Base-by-base conservation (phyloP, 2,797 vertebrate genomes). In the Loriculus beryllinus region DNA sequence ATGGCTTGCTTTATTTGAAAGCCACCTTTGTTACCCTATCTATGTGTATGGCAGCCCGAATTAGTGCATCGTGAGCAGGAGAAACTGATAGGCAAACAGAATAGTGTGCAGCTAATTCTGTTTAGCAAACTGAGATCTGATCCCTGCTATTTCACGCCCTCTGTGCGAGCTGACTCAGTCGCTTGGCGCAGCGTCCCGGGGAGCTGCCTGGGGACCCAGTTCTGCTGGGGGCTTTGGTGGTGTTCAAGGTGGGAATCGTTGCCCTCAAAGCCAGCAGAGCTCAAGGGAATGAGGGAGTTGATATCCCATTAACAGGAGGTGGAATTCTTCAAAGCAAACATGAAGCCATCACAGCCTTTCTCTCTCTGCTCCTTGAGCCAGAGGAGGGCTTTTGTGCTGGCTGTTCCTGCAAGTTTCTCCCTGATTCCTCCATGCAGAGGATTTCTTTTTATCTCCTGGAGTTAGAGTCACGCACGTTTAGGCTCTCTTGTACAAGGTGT, bases 51-150 rank as follows among this genome's bases (percentile, higher is more conserved):
- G 12, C 97, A 88, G 96, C 97, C 96, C 28, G 95, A 98, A 97
- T 97, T 97, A 97, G 97, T 93, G 76, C 84, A 15, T 82, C 14
- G 60, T 82, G 96, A 96, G 69, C 48, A 5, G 83, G 91, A 96
- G 97, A 96, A 96, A 86, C 82, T 4, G 88, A 95, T 96, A 90
- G 33, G 80, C 79, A 86, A 92, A 93, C 81, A 88, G 93, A 94
- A 89, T 83, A 94, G 90, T 37, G 95, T 25, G 92, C 92, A 87
- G 93, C 97, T 97, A 89, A 93, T 97, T 97, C 91, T 90, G 94
- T 92, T 97, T 71, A 74, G 96, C 92, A 95, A 95, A 97, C 85
- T 95, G 95, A 92, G 94, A 95, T 96, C 93, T 7, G 45, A 92
- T 96, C 95, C 78, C 79, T 95, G 92, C 84, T 94, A 57, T 96